phyloP scores from a whole-genome alignment of 2,888 invertebrate genomes.

The Bembecia ichneumoniformis region DNA sequence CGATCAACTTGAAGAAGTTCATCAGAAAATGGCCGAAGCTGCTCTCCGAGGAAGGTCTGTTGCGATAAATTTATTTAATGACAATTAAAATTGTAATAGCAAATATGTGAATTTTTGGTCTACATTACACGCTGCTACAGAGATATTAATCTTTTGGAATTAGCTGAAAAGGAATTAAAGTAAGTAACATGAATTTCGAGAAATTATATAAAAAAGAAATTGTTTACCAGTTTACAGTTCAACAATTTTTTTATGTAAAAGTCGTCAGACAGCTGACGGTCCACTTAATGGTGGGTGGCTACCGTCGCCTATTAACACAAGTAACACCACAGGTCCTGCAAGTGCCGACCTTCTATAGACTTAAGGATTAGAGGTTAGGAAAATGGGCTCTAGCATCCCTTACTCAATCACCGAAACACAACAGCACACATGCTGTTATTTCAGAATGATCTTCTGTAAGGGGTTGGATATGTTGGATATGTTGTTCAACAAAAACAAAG shows the following conservation, averaged over 20 bases:
- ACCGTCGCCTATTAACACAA: too few relatives aligned
- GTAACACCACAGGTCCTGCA: too few relatives aligned
- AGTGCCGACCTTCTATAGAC: not conserved
- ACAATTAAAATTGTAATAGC: not conserved
- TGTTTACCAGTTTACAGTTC: not conserved
- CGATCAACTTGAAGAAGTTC: constrained; percentile 68
- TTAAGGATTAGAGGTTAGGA: not conserved
- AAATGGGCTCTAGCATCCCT: too few relatives aligned
- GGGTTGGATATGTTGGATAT: too few relatives aligned
- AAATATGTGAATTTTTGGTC: not conserved
- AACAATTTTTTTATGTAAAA: too few relatives aligned
- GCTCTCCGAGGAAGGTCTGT: constrained; percentile 68
- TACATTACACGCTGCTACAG: constrained; percentile 44
- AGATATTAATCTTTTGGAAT: constrained; percentile 47
- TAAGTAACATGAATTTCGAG: constrained; percentile 28
- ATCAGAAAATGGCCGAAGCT: constrained; percentile 72
- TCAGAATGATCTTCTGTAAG: too few relatives aligned
- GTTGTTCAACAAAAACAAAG: too few relatives aligned
- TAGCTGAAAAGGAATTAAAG: constrained; percentile 37
- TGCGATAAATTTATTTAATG: not conserved
- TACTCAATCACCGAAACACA: too few relatives aligned
- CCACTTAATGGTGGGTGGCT: too few relatives aligned
- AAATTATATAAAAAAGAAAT: not conserved
- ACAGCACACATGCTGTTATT: too few relatives aligned
- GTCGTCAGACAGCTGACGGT: too few relatives aligned